Evolutionary conservation across 1,140 invertebrate species (phyloP), one percentile per base, ranked within the genome.

Genomic region (Drosophila quadrilineata): DNA sequence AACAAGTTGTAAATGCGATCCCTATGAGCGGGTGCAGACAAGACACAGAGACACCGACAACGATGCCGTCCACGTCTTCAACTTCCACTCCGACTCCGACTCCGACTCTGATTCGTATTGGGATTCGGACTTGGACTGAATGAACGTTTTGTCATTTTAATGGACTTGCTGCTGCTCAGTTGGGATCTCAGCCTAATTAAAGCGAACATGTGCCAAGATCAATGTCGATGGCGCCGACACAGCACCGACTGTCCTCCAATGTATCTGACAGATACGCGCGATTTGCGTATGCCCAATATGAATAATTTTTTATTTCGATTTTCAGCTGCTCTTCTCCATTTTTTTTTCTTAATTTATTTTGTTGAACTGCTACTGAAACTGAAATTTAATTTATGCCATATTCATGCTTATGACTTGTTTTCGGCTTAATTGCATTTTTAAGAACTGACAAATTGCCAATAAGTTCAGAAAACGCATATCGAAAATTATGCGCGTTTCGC

Each of bases 181-280:
- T 63, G 45, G 49, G 54, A 72, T 70, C 53, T 80, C 69, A 82
- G 77, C 66, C 77, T 84, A 82, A 82, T 82, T 82, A 82, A 82
- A 71, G 77, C 49, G 56, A 82, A 82, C 77, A 82, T 84, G 77
- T 82, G 76, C 72, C 76, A 82, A 84, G 77, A 84, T 82, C 77
- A 82, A 84, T 84, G 77, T 77, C 64, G 69, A 45, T 63, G 77
- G 77, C 73, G 77, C 77, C 77, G 62, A 28, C 46, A 6, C 21
- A 9, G 36, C 16, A 3, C 21, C 10, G 28, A n/a, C n/a, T n/a
- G n/a, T n/a, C 52, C 58, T 33, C 73, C 45, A 43, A 46, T 36
- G 72, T 84, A 84, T 82, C 64, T 50, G 40, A 54, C 54, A 70
- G 71, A 72, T 82, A 80, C 71, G 40, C 68, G 45, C 40, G 8